Evolutionary conservation across 2,888 invertebrate genomes (phyloP).

Genomic region (Odontocolon sp.): DNA sequence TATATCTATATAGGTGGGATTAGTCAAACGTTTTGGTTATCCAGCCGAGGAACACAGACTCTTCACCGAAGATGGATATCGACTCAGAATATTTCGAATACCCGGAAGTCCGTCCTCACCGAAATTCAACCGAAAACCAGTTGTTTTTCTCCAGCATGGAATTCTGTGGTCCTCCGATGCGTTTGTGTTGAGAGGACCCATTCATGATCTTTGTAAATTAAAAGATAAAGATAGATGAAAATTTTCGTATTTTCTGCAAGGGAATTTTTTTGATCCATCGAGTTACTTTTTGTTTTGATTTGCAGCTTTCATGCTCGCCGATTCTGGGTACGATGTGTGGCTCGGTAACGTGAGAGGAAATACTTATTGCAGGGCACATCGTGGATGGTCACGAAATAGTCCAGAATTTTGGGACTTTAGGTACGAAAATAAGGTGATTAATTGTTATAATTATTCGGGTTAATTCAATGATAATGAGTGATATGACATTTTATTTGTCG

Average conservation of each 20-base stretch:
- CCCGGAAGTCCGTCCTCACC: conserved; percentile 65
- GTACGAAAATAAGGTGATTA: no score
- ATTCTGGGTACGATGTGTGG: conserved; percentile 84
- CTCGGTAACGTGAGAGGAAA: conserved; percentile 81
- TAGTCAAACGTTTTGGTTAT: conserved; percentile 68
- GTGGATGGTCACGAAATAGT: no score
- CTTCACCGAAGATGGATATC: conserved; percentile 73
- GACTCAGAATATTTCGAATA: conserved; percentile 70
- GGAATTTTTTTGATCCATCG: not conserved
- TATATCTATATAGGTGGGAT: conserved; percentile 59
- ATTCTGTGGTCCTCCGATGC: conserved; percentile 71
- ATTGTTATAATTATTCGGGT: no score
- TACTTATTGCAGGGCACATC: conserved; percentile 28
- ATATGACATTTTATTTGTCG: no score
- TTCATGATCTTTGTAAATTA: conserved; percentile 72
- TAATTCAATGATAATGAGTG: no score
- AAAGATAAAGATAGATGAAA: not conserved
- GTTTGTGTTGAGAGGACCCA: conserved; percentile 72
- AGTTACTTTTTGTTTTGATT: not conserved
- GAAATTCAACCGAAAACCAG: conserved; percentile 61
- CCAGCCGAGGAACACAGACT: conserved; percentile 71
- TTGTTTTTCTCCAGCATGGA: conserved; percentile 72
- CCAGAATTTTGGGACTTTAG: conserved; percentile 44
- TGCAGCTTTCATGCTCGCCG: conserved; percentile 82
- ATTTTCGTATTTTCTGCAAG: conserved; percentile 2